Evolutionary conservation across 2,113 vertebrate species (phyloP).

Genomic region (Motacilla alba): DNA sequence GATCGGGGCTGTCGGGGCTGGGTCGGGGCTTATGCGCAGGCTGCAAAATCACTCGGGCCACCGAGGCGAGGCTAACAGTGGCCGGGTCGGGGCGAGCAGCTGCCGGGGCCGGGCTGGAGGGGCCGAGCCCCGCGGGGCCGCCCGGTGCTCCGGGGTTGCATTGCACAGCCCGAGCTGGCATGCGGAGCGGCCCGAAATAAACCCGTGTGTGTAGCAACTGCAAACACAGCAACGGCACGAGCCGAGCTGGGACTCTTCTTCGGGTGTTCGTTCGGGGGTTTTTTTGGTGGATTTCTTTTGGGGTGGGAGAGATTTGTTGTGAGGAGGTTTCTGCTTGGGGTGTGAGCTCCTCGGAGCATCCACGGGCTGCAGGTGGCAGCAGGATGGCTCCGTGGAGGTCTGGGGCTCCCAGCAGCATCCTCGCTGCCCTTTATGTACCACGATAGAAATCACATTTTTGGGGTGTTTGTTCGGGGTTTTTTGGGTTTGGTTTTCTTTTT

Average conservation of each 20-base stretch:
- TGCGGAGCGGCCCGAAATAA: slow-evolving; percentile 64
- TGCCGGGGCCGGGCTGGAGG: slow-evolving; percentile 17
- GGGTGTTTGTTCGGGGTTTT: too few species aligned
- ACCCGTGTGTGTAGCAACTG: slow-evolving; percentile 74
- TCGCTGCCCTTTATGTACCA: too few species aligned
- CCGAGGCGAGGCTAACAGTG: background rate
- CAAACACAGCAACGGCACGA: slow-evolving; percentile 57
- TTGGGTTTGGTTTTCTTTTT: too few species aligned
- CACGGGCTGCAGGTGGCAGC: too few species aligned
- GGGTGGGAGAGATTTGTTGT: too few species aligned
- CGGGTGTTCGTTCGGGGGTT: fast-evolving
- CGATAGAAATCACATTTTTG: too few species aligned
- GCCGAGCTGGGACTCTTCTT: background rate
- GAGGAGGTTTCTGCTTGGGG: too few species aligned
- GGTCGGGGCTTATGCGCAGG: fast-evolving
- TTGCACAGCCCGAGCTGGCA: slow-evolving; percentile 47
- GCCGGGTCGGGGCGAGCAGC: slow-evolving; percentile 49
- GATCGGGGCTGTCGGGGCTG: background rate
- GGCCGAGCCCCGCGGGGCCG: background rate
- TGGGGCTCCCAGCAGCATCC: too few species aligned
- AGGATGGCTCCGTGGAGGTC: too few species aligned
- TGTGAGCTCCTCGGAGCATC: too few species aligned
- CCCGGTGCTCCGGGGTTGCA: background rate
- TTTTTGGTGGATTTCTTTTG: too few species aligned
- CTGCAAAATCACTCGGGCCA: slow-evolving; percentile 43